Base-by-base conservation (phyloP, 2,888 invertebrate species). In the Brenthis daphne region DNA sequence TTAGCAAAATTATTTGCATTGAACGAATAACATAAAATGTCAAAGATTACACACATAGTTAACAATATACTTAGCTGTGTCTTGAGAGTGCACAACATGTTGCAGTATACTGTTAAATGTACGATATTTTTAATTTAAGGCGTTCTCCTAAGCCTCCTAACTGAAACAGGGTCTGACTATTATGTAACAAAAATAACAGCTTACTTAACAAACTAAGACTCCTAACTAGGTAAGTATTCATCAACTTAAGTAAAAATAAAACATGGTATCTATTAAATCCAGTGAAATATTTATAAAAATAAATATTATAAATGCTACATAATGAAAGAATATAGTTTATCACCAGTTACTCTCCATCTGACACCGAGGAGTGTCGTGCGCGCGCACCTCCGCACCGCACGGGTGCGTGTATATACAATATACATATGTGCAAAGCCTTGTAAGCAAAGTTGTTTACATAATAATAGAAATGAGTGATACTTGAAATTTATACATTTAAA, bases 241-340 rank as follows among this genome's bases (percentile, higher is more conserved):
- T 63, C 16, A 20, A 37, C 37, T 51, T 53, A 53, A 63, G 37
- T 61, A 65, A 50, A 51, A 65, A 65, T 57, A 65, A 61, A 43
- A 61, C 55, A 61, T 61, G 29, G 53, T 65, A 60, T 58, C 63
- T 55, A 58, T 53, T 55, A 50, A 13, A 51, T 48, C 47, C 29
- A 6, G 24, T 24, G 53, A 48, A 37, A 48, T 57, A 65, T 37
- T 43, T 55, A 58, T 50, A 37, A 37, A 69, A 69, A 61, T 61
- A 56, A 65, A 69, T 61, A 68, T 50, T 50, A 50, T 64, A 68
- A 68, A 68, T 69, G 68, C 65, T 65, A 69, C 53, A 57, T 65
- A 43, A 60, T 61, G 29, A 57, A 57, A 16, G 29, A 63, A 57
- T 57, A 57, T 47, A 60, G 54, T 33, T 66, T 54, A 58, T 57